A percentile compares a stretch with the other conserved stretches of the same genome.
Conservation (phyloP, 2,113 vertebrate species). For the Percopsis transmontana region DNA sequence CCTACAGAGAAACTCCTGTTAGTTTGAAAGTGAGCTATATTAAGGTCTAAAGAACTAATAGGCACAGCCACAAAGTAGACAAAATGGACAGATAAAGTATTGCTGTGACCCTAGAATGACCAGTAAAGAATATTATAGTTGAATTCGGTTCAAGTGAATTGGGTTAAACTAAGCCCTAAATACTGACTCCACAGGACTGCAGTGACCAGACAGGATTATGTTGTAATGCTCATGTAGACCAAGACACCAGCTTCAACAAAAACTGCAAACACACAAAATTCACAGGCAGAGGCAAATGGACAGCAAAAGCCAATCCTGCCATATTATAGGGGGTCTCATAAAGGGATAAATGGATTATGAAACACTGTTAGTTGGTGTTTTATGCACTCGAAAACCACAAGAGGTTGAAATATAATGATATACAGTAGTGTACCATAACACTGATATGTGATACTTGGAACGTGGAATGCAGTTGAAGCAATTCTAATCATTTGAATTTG, state of each 20-base stretch:
- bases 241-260: slow-evolving; percentile 21
- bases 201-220: slow-evolving; percentile 44
- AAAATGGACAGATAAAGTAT: no score
- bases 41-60: no score
- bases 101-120: no score
- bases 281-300: background rate
- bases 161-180: slow-evolving; percentile 18
- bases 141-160: slow-evolving; percentile 9
- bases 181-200: slow-evolving; percentile 17
- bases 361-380: background rate
- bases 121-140: no score
- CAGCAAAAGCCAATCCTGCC: background rate
- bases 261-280: slow-evolving; percentile 31
- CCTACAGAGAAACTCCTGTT: no score
- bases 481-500: no score
- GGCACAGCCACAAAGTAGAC: no score
- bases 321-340: background rate
- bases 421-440: no score
- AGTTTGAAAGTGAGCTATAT: no score
- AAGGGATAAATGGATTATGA: background rate
- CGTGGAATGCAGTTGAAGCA: no score
- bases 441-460: no score
- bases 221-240: slow-evolving; percentile 15
- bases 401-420: background rate
- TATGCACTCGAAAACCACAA: background rate